Evolutionary conservation across 2,888 invertebrate genomes (phyloP).

Genomic region (Callimorpha dominula): DNA sequence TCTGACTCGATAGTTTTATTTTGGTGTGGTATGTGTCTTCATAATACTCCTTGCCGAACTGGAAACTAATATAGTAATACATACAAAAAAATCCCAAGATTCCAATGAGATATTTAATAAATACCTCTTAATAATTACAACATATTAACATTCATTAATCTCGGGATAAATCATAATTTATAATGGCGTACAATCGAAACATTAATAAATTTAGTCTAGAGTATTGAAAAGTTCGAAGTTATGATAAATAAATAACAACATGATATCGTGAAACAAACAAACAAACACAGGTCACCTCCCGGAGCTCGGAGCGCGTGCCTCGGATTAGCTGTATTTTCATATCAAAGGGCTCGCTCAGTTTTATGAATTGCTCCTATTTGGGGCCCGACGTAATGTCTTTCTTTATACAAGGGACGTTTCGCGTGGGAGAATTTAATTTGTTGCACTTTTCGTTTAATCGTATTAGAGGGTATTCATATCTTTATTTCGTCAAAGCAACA

Average conservation of each 20-base stretch:
- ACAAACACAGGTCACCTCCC: conserved; percentile 76
- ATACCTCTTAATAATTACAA: conserved; percentile 65
- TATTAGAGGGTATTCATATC: conserved; percentile 73
- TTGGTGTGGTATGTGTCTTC: conserved; percentile 39
- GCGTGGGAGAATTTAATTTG: conserved; percentile 85
- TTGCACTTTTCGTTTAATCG: conserved; percentile 79
- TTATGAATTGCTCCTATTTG: conserved; percentile 83
- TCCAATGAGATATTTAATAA: conserved; percentile 65
- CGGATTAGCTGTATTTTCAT: conserved; percentile 84
- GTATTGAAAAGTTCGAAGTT: conserved; percentile 79
- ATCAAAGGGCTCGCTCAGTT: conserved; percentile 81
- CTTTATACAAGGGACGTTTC: conserved; percentile 74
- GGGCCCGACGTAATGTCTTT: conserved; percentile 75
- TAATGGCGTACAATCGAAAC: conserved; percentile 65
- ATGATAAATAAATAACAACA: conserved; percentile 80
- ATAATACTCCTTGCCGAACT: conserved; percentile 55
- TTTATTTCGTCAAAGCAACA: conserved; percentile 60
- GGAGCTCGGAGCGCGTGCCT: conserved; percentile 78
- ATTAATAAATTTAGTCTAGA: conserved; percentile 75
- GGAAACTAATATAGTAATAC: conserved; percentile 63
- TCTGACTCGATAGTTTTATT: conserved; percentile 26
- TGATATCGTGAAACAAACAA: conserved; percentile 70
- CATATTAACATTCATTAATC: conserved; percentile 77
- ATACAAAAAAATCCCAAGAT: conserved; percentile 71
- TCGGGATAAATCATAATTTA: conserved; percentile 77